Percentiles rank a stretch among this genome's conserved stretches.
These are phyloP conservation scores for Odobenus rosmarus DNA, from an alignment of 2,113 vertebrate species.

Conservation along the genomic window DNA sequence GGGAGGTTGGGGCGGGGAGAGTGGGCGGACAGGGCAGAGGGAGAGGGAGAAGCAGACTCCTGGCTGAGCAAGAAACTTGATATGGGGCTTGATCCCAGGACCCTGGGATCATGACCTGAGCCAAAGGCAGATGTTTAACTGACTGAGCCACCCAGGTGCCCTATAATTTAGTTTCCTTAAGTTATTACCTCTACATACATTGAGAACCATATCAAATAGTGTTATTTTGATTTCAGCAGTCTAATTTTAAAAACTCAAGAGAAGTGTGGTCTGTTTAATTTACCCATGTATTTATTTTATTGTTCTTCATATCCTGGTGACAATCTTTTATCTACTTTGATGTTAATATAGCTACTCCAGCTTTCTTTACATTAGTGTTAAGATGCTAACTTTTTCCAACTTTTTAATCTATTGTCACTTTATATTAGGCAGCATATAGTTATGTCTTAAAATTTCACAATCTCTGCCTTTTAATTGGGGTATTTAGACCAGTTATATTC, in stretches of 20 bases:
- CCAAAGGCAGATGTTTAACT: background rate
- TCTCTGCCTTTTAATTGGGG: background rate
- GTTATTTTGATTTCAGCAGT: background rate
- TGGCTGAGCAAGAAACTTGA: background rate
- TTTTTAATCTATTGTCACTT: background rate
- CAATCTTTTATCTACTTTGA: background rate
- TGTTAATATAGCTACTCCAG: background rate
- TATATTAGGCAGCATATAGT: background rate
- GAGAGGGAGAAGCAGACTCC: background rate
- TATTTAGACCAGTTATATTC: background rate
- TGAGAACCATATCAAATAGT: background rate
- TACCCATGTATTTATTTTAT: background rate
- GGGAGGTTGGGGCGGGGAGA: background rate
- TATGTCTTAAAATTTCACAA: background rate
- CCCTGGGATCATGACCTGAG: background rate
- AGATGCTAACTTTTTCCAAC: background rate
- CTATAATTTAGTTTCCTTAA: constrained; percentile 20
- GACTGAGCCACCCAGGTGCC: background rate
- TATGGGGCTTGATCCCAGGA: background rate
- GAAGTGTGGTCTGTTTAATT: background rate
- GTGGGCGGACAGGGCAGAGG: background rate
- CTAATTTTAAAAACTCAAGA: background rate
- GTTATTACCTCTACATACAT: background rate
- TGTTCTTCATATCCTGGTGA: background rate
- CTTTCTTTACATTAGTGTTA: background rate